Conservation (phyloP, 2,113 vertebrate genomes). For the Athene noctua region DNA sequence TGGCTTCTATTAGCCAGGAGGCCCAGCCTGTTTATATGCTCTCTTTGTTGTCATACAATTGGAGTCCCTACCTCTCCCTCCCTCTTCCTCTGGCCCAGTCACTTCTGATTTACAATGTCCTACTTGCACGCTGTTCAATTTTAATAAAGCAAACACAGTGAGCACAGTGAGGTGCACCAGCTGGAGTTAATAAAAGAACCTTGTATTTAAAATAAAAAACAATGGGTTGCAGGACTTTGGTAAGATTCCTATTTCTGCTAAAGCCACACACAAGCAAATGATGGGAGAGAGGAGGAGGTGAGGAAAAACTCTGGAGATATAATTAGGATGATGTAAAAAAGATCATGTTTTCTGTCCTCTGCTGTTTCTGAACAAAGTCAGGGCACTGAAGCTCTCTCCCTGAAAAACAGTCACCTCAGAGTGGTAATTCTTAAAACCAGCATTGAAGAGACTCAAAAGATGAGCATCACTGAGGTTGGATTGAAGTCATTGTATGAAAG, state of each 20-base stretch:
- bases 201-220: conserved; percentile 38
- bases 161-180: conserved; percentile 31
- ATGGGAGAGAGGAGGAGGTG: neutral
- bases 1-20: conserved; percentile 5
- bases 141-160: conserved; percentile 43
- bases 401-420: neutral
- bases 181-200: conserved; percentile 37
- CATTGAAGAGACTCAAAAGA: neutral
- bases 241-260: conserved; percentile 12
- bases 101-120: conserved; percentile 48
- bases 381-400: neutral
- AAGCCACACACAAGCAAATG: neutral
- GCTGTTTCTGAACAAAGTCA: neutral
- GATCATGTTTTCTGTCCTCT: neutral
- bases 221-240: conserved; percentile 36
- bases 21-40: neutral
- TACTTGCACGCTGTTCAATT: conserved; percentile 40
- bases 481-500: neutral
- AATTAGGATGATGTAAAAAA: neutral
- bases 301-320: neutral
- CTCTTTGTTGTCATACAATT: conserved; percentile 21
- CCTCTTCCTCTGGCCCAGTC: conserved; percentile 36
- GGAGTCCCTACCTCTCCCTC: conserved; percentile 16
- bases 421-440: neutral
- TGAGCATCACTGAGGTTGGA: neutral